phyloP scores from a whole-genome alignment of 2,113 vertebrate species.

The Sinocyclocheilus anshuiensis region DNA sequence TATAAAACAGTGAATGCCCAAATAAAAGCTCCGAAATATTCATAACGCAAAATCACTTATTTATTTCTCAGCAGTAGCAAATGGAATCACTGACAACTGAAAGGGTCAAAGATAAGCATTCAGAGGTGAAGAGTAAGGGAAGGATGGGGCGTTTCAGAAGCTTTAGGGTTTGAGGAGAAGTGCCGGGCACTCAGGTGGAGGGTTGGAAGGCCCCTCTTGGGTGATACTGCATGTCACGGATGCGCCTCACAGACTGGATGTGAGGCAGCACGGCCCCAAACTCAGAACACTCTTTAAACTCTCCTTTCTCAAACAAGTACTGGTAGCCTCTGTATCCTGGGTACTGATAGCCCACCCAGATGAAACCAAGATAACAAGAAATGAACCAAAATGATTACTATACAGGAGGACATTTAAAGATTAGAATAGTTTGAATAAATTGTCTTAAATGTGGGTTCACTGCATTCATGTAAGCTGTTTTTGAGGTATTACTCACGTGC shows the following conservation, averaged over 20 bases:
- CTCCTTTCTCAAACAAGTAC: slow-evolving; percentile 97
- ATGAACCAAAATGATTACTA: slow-evolving; percentile 18
- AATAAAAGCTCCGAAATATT: not conserved
- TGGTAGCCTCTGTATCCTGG: slow-evolving; percentile 93
- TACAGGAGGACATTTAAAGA: not conserved
- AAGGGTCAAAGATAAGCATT: slow-evolving; percentile 50
- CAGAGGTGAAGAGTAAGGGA: slow-evolving; percentile 43
- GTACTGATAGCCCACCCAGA: slow-evolving; percentile 97
- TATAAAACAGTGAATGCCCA: not conserved
- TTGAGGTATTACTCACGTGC: slow-evolving; percentile 84
- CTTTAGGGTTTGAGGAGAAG: slow-evolving; percentile 24
- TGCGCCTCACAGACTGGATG: slow-evolving; percentile 94
- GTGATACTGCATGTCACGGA: slow-evolving; percentile 96
- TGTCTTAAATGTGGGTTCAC: not conserved
- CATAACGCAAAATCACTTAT: slow-evolving; percentile 66
- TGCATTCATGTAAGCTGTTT: not conserved
- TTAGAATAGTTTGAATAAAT: too few relatives aligned
- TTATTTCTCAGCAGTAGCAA: slow-evolving; percentile 65
- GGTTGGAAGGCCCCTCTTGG: slow-evolving; percentile 89
- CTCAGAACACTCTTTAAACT: slow-evolving; percentile 90
- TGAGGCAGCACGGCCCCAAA: slow-evolving; percentile 92
- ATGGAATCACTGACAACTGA: slow-evolving; percentile 54
- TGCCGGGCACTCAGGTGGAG: slow-evolving; percentile 75
- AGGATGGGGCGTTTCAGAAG: slow-evolving; percentile 38
- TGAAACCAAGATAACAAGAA: slow-evolving; percentile 9